Evolutionary conservation across 2,113 vertebrate genomes (phyloP).

Genomic region (Sturnira hondurensis): DNA sequence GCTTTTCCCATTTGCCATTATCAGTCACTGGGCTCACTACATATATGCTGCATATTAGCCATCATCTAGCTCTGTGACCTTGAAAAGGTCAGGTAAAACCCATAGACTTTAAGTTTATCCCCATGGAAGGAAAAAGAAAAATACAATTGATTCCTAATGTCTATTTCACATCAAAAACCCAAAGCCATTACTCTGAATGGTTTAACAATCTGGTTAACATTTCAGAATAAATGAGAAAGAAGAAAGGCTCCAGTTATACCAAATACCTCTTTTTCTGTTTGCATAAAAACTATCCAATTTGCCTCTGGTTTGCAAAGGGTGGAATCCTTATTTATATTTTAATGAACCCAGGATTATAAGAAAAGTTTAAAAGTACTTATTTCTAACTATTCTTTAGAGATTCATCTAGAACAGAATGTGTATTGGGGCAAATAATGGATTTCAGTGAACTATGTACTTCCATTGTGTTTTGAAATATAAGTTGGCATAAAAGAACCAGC

Average conservation of each 20-base stretch:
- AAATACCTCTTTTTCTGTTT: not conserved
- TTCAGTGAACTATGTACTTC: not conserved
- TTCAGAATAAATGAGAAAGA: not conserved
- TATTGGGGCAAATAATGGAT: conserved; percentile 21
- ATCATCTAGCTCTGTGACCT: not conserved
- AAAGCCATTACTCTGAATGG: not conserved
- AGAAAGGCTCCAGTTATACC: not conserved
- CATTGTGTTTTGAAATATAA: conserved; percentile 34
- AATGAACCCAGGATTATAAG: not conserved
- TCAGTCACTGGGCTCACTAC: not conserved
- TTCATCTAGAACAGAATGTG: not conserved
- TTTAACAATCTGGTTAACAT: conserved; percentile 13
- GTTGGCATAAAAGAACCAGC: conserved; percentile 24
- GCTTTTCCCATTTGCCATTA: not conserved
- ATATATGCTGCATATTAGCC: not conserved
- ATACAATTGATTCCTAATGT: not conserved
- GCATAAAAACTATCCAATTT: not conserved
- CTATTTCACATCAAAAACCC: not conserved
- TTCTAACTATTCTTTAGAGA: conserved; percentile 18
- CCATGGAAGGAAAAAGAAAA: not conserved
- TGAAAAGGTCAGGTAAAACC: conserved; percentile 26
- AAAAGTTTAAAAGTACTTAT: not conserved
- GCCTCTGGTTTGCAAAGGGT: not conserved
- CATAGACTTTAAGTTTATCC: not conserved
- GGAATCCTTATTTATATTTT: not conserved